phyloP scores from a whole-genome alignment of 1,140 invertebrate species.

The Brachionus plicatilis region DNA sequence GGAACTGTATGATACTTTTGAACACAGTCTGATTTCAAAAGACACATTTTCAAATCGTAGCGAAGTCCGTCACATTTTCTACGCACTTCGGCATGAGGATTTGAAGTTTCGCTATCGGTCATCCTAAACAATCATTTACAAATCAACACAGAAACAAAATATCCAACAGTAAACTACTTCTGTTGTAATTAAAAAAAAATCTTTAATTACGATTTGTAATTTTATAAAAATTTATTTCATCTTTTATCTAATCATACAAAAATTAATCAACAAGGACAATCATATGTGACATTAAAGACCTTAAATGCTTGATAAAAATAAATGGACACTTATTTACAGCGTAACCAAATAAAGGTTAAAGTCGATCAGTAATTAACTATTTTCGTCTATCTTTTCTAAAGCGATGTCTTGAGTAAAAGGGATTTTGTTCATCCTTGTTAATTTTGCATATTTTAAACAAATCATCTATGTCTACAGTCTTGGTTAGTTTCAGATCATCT shows the following conservation, averaged over 20 bases:
- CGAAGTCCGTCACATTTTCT: constrained; percentile 28
- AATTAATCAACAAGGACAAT: neutral
- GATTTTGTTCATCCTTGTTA: neutral
- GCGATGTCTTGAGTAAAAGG: neutral
- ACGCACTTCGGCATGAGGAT: neutral
- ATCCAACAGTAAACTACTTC: constrained; percentile 1
- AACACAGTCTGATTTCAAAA: constrained; percentile 28
- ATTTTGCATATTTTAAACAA: neutral
- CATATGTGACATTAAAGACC: neutral
- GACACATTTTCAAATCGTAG: constrained; percentile 40
- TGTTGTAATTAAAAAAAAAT: neutral
- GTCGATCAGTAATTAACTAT: neutral
- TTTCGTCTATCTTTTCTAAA: constrained; percentile 25
- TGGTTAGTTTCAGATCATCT: neutral
- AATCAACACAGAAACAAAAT: neutral
- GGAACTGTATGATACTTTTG: constrained; percentile 18
- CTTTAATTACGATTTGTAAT: neutral
- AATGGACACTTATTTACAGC: neutral
- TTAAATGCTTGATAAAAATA: neutral
- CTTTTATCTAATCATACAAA: neutral
- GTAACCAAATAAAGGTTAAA: neutral
- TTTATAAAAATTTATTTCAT: constrained; percentile 5
- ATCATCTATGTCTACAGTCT: neutral
- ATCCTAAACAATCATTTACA: neutral
- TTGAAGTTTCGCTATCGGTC: neutral